phyloP scores from a whole-genome alignment of 2,888 invertebrate species.

The Lacanobia oleracea region DNA sequence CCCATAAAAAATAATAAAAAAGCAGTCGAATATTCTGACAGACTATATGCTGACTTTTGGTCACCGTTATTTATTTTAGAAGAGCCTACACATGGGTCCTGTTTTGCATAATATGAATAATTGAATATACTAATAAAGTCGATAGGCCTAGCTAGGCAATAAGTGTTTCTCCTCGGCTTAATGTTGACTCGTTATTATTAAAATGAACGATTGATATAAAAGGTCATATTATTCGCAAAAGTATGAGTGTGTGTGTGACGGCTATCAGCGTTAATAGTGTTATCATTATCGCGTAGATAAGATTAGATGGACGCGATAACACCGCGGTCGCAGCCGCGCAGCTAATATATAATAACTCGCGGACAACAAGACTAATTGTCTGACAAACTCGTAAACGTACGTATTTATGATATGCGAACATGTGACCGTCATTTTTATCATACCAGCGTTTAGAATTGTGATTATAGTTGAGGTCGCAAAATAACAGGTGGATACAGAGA shows the following conservation, averaged over 20 bases:
- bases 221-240: slow-evolving; percentile 31
- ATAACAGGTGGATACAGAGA: neutral
- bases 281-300: slow-evolving; percentile 40
- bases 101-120: neutral
- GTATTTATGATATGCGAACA: neutral
- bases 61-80: neutral
- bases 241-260: neutral
- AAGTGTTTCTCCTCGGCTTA: neutral
- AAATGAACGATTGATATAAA: slow-evolving; percentile 12
- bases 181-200: neutral
- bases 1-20: no score
- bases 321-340: neutral
- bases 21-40: no score
- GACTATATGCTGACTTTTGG: neutral
- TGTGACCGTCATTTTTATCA: neutral
- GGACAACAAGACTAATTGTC: slow-evolving; percentile 32
- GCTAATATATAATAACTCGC: neutral
- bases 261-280: slow-evolving; percentile 33
- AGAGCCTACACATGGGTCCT: neutral
- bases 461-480: slow-evolving; percentile 4
- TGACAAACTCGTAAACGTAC: neutral
- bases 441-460: neutral
- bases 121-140: neutral
- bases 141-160: neutral
- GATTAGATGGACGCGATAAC: slow-evolving; percentile 46